Base-by-base conservation (phyloP, 1,140 invertebrate species). In the Brevipalpus yothersi region DNA sequence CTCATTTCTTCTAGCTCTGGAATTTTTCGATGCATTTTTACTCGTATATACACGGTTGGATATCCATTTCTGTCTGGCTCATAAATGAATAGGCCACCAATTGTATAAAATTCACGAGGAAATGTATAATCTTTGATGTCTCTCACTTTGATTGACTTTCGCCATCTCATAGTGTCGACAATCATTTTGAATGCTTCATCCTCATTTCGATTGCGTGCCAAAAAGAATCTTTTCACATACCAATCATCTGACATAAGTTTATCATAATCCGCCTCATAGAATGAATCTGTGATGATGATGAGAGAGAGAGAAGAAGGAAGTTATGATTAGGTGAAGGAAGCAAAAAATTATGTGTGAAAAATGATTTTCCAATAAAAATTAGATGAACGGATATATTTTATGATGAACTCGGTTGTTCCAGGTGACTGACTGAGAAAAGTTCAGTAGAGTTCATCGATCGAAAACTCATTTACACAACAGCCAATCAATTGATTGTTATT, bases 51-150 rank as follows among this genome's bases (percentile, higher is more conserved):
- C 12, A 63, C 45, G 1, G 61, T 56, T 8, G 53, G 59, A 58
- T 60, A 60, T 5, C 56, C 56, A 23, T 57, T 19, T 7, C 15
- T 39, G 43, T 63, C 62, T 2, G 10, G 9, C 56, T 60, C 62
- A 41, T 63, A 63, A 12, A 42, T n/a, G 51, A 63, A 63, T 4
- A 63, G 21, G 8, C 56, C 62, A 39, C 62, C 62, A 49, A 61
- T 53, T 58, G 58, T 41, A 39, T 62, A 63, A 56, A 63, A 63
- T 58, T 63, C 62, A 11, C 10, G 41, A 4, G 62, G 62, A 61
- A 63, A 63, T 19, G 56, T 15, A 11, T 31, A 41, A 41, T 58
- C 56, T 19, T 51, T 45, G 4, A 43, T 41, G 8, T 39, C 42
- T 3, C 60, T 21, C 10, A 63, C 40, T 13, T 45, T 39, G 31